phyloP scores from a whole-genome alignment of 2,888 invertebrate genomes.

The Drosophila peninsularis region DNA sequence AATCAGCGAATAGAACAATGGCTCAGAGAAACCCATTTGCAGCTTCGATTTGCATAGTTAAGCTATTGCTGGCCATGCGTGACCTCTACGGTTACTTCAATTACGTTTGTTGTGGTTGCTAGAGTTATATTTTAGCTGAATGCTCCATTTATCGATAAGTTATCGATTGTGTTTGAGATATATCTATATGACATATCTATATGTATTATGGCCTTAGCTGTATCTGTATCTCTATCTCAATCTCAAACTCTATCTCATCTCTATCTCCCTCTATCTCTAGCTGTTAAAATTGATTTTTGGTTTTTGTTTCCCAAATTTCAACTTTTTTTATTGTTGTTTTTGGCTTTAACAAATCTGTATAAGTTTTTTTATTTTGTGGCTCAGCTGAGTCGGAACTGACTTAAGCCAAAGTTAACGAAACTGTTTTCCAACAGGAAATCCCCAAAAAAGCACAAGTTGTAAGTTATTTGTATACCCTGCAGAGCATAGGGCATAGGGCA shows the following conservation, averaged over 20 bases:
- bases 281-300: no score
- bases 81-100: not conserved
- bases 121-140: no score
- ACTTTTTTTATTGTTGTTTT: not conserved
- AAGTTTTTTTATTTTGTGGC: not conserved
- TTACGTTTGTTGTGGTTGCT: not conserved
- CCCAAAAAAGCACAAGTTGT: conserved; percentile 25
- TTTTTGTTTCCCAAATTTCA: not conserved
- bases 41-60: not conserved
- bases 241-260: no score
- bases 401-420: conserved; percentile 37
- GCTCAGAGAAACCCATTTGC: not conserved
- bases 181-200: not conserved
- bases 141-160: not conserved
- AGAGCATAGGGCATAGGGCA: not conserved
- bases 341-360: conserved; percentile 1
- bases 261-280: no score
- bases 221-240: not conserved
- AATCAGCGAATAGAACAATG: not conserved
- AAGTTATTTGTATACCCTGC: conserved; percentile 25
- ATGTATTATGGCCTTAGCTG: not conserved
- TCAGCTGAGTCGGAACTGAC: conserved; percentile 36
- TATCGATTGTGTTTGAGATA: not conserved
- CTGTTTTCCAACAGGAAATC: conserved; percentile 17
- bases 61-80: not conserved